These are phyloP conservation scores for Bombus superbus DNA, from an alignment of 1,140 invertebrate species.

Conservation along the genomic window DNA sequence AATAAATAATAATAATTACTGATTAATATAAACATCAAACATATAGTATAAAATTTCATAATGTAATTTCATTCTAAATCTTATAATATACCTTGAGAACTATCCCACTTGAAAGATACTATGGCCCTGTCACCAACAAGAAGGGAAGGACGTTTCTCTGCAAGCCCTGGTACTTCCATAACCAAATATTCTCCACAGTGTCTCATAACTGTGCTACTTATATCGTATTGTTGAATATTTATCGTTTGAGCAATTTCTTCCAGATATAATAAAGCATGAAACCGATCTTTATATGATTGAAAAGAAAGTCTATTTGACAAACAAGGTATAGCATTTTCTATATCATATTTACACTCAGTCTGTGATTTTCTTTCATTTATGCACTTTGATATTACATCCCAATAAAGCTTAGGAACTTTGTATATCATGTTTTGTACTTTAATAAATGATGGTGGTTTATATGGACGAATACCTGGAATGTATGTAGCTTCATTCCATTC, in stretches of 20 bases:
- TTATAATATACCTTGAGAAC: constrained; percentile 64
- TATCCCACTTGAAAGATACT: constrained; percentile 77
- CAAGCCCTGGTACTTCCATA: constrained; percentile 90
- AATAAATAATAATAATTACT: not conserved
- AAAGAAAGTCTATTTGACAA: constrained; percentile 82
- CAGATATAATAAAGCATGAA: constrained; percentile 87
- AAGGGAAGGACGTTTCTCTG: constrained; percentile 93
- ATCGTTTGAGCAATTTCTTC: constrained; percentile 60
- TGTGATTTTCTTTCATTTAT: constrained; percentile 76
- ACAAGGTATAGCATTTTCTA: constrained; percentile 80
- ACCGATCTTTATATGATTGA: constrained; percentile 85
- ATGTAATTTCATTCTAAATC: not conserved
- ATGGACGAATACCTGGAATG: constrained; percentile 85
- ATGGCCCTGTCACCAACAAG: constrained; percentile 90
- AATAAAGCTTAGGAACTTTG: constrained; percentile 84
- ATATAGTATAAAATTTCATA: not conserved
- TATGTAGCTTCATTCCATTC: constrained; percentile 71
- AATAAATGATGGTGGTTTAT: constrained; percentile 84
- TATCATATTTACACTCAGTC: constrained; percentile 74
- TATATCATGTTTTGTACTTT: constrained; percentile 82
- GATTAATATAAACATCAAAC: not conserved
- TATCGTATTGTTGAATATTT: constrained; percentile 87
- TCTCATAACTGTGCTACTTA: constrained; percentile 86
- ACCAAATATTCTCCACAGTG: constrained; percentile 87
- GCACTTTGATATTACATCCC: constrained; percentile 80